Evolutionary conservation across 2,797 vertebrate genomes (phyloP), one percentile per base, ranked within the genome.

Genomic region (Pelodytes ibericus): DNA sequence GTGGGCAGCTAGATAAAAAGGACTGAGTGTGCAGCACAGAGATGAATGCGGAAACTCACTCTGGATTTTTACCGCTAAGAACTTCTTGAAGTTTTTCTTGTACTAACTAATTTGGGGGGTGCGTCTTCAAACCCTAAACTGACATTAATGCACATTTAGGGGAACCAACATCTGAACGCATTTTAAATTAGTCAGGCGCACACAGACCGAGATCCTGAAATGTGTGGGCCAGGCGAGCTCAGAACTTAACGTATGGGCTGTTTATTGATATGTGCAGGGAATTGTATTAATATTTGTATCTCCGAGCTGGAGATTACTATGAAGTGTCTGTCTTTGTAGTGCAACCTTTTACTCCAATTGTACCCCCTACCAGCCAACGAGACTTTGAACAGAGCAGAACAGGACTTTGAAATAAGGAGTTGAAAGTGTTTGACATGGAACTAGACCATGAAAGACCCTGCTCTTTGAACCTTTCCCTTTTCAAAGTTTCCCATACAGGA

Each of bases 1-100:
- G 87, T 90, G 90, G 94, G 92, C 93, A 93, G 90, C 86, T 90
- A 95, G 94, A 97, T 97, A 92, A 96, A 98, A 97, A 94, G 94
- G 87, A 88, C 85, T 84, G 85, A 85, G 87, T 74, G 81, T 82
- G 85, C 85, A 81, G 86, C 44, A 81, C 83, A 82, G 81, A 80
- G 82, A 90, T 92, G 94, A 95, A 95, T 92, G 90, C 93, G 89
- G 89, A 93, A 85, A 72, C 39, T 92, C 87, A 88, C 84, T 81
- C 87, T 91, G 91, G n/a, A 91, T 88, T 88, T 90, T 88, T 82
- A 53, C 24, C 24, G n/a, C 91, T 93, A 91, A 86, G 89, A 92
- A 93, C 87, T 90, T 90, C 89, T 93, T 95, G 94, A 93, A 89
- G 89, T 91, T 92, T 93, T 58, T 94, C 94, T 94, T 93, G 90